A percentile compares a stretch with the other conserved stretches of the same genome.
Evolutionary conservation across 1,140 invertebrate species (phyloP).

Genomic region (Platyura marginata): DNA sequence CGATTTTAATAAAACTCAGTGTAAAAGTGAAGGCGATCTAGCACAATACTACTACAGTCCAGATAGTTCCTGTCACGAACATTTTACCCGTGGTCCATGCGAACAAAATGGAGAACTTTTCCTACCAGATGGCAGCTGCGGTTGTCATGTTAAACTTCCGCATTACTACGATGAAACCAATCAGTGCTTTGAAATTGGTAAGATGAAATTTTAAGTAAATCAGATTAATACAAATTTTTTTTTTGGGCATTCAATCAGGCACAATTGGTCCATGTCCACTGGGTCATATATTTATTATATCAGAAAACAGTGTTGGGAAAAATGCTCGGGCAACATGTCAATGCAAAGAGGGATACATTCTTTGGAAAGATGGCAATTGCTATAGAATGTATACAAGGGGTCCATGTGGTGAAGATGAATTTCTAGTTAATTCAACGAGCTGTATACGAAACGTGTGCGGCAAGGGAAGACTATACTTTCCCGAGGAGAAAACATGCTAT

Average conservation of each 20-base stretch:
- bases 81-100: slow-evolving; percentile 59
- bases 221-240: slow-evolving; percentile 1
- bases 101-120: slow-evolving; percentile 50
- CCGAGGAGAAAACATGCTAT: slow-evolving; percentile 49
- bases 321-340: slow-evolving; percentile 26
- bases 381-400: slow-evolving; percentile 58
- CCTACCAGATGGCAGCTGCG: slow-evolving; percentile 48
- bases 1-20: slow-evolving; percentile 16
- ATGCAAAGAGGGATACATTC: slow-evolving; percentile 50
- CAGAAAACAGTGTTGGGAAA: slow-evolving; percentile 11
- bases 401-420: slow-evolving; percentile 44
- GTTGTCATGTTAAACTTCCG: slow-evolving; percentile 44
- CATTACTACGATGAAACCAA: slow-evolving; percentile 46
- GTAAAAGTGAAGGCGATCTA: slow-evolving; percentile 26
- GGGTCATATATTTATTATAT: slow-evolving; percentile 44
- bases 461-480: slow-evolving; percentile 52
- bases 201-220: slow-evolving; percentile 5
- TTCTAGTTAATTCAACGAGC: slow-evolving; percentile 37
- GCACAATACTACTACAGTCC: slow-evolving; percentile 28
- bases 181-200: slow-evolving; percentile 59
- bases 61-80: slow-evolving; percentile 49
- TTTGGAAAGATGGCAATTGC: slow-evolving; percentile 45
- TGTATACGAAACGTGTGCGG: slow-evolving; percentile 48
- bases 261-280: slow-evolving; percentile 45
- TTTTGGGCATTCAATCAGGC: slow-evolving; percentile 25